Evolutionary conservation across 2,888 invertebrate species (phyloP), one percentile per base, ranked within the genome.

Genomic region (Eudasyphora cyanicolor): DNA sequence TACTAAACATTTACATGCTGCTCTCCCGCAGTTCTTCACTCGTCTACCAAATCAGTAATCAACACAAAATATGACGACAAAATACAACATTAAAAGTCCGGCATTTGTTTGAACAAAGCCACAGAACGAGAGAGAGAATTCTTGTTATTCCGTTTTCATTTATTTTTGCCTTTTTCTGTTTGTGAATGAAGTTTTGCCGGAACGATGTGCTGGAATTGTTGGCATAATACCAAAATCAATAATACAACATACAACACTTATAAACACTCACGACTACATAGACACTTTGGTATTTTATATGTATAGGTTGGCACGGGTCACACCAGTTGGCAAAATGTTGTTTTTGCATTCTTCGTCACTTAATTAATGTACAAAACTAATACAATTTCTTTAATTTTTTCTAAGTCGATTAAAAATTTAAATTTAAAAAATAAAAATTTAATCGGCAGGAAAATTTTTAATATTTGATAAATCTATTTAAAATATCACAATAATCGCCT

Each of bases 181-280:
- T 79, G 51, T 74, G 62, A 79, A 79, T 82, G 73, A 69, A 76
- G 51, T 76, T 67, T 49, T 51, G 64, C 12, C 8, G 27, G 27
- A 51, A 51, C 57, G 57, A n/a, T 8, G 2, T n/a, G n/a, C 27
- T 24, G 27, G 27, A 57, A 57, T 17, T 51, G 77, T 82, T 82
- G 82, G 82, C 82, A 79, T 19, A 29, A 14, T 76, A 32, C 79
- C 82, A 82, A 79, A 82, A 79, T 82, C 82, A 82, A 82, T 82
- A 82, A 69, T 74, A 38, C 49, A 12, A 45, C 45, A 45, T n/a
- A 45, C 14, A 42, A 77, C 45, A 21, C 19, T 38, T 57, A 54
- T 29, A 73, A n/a, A 27, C 42, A 57, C 24, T 57, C 27, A 38
- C 57, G 42, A 8, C 42, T 27, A 57, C 42, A 42, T 4, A 57